Evolutionary conservation across 1,140 invertebrate species (phyloP).

Genomic region (Chironomus striatipennis): DNA sequence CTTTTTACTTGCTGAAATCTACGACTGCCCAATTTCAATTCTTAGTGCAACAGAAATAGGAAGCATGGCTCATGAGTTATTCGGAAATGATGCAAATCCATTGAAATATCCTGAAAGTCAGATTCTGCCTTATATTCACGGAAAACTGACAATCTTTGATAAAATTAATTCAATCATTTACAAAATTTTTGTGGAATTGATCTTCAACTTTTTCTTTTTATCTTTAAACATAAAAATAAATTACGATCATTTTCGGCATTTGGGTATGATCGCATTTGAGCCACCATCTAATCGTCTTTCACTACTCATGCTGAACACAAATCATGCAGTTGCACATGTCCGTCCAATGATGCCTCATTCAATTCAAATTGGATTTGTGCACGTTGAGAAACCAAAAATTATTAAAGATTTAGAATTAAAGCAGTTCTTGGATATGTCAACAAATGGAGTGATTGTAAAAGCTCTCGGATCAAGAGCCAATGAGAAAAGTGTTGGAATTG

Average conservation of each 20-base stretch:
- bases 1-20: background rate
- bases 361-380: background rate
- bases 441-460: background rate
- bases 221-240: background rate
- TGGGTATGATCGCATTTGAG: background rate
- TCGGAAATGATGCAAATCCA: background rate
- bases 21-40: background rate
- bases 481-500: background rate
- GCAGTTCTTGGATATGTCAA: background rate
- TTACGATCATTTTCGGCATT: background rate
- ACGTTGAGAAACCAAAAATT: background rate
- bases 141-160: background rate
- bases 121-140: background rate
- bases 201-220: background rate
- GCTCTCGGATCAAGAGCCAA: background rate
- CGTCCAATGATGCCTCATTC: background rate
- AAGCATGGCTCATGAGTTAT: background rate
- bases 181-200: background rate
- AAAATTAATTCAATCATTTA: background rate
- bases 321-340: background rate
- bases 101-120: background rate
- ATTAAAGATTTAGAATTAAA: background rate
- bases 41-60: background rate
- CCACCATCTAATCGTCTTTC: background rate
- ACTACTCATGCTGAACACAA: background rate